phyloP scores from a whole-genome alignment of 2,888 invertebrate species.

The Agapostemon virescens region DNA sequence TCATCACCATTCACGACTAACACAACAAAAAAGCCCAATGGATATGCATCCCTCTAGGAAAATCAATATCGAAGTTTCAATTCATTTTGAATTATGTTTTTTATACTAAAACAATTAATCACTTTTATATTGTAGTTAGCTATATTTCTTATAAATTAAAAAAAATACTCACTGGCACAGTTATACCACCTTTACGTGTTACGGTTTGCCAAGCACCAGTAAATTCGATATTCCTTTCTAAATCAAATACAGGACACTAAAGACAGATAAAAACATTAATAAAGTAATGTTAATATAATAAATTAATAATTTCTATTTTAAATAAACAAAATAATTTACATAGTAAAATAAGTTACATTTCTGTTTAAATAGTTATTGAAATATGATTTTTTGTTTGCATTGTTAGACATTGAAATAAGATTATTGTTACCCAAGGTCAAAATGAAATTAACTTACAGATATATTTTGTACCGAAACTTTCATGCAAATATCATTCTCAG shows the following conservation, averaged over 20 bases:
- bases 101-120: background rate
- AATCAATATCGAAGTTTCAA: background rate
- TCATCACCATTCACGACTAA: conserved; percentile 84
- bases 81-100: background rate
- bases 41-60: conserved; percentile 85
- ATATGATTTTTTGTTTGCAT: background rate
- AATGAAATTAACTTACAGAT: conserved; percentile 82
- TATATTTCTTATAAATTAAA: background rate
- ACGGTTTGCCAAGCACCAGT: conserved; percentile 90
- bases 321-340: background rate
- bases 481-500: conserved; percentile 86
- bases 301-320: background rate
- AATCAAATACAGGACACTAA: conserved; percentile 92
- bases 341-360: background rate
- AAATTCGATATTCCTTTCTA: conserved; percentile 88
- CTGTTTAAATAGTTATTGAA: background rate
- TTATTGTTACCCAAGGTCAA: background rate
- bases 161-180: conserved; percentile 84
- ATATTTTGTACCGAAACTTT: conserved; percentile 90
- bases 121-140: background rate
- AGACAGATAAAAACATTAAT: conserved; percentile 69
- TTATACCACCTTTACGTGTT: conserved; percentile 88
- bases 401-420: background rate
- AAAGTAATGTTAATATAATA: background rate
- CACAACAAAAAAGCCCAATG: conserved; percentile 89